Base-by-base conservation (phyloP, 2,888 invertebrate genomes). In the Chamaedrilus cognettii region DNA sequence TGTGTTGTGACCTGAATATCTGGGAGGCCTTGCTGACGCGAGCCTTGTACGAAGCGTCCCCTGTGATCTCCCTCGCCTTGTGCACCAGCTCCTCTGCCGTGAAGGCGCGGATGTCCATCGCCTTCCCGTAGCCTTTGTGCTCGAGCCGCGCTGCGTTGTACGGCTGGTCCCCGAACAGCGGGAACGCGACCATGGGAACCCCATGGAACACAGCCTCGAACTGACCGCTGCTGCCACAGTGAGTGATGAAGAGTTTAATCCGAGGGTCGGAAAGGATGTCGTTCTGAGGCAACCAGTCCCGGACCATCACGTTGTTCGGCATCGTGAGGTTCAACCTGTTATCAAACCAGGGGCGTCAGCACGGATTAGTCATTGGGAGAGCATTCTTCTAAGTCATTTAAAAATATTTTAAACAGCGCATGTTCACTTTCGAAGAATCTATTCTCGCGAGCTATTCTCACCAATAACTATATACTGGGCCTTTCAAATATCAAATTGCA, bases 261-360 rank as follows among this genome's bases (percentile, higher is more conserved):
- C 33, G 23, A 2, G 26, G 52, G 28, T 61, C 15, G 23, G 60
- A 49, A 33, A 68, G 34, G 5, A 68, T 58, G 35, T 68, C 65
- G 26, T 65, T 64, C 31, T 68, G 68, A 0, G 64, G 64, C 60
- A 68, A 5, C 68, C 68, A 68, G n/a, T 65, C 51, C n/a, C 51
- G n/a, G n/a, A 60, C 23, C 56, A 65, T 60, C 2, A 68, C 65
- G 57, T 68, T 68, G n/a, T 33, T 11, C 31, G 68, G 65, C 5
- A 65, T 55, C n/a, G 42, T 35, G 26, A 62, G n/a, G 19, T 52
- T 30, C 5, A 19, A 7, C 26, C 26, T 52, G 26, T 62, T 62
- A 30, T 62, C 51, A 26, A 58, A 26, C 31, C 62, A n/a, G n/a
- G n/a, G n/a, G n/a, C n/a, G n/a, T n/a, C n/a, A n/a, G n/a, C n/a